phyloP scores from a whole-genome alignment of 2,888 invertebrate species.

The Germaria angustata region DNA sequence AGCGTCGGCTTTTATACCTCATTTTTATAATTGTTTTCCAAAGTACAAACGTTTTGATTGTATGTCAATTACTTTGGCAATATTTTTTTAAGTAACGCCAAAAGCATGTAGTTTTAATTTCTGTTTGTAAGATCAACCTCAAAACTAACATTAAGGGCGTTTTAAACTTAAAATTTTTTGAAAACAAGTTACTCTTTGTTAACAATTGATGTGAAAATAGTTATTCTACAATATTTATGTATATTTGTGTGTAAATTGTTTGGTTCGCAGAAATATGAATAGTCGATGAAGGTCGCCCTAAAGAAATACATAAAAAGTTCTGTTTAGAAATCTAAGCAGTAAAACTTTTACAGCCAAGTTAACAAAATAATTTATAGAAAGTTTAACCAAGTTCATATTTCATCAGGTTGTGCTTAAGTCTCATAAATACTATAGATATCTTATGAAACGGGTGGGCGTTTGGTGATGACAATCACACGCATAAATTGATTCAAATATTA shows the following conservation, averaged over 20 bases:
- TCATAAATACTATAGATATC: too few relatives aligned
- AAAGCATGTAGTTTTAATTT: slow-evolving; percentile 49
- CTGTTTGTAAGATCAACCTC: slow-evolving; percentile 27
- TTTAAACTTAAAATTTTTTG: slow-evolving; percentile 21
- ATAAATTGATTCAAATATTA: too few relatives aligned
- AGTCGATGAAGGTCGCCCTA: background rate
- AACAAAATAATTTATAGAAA: too few relatives aligned
- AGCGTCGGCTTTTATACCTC: background rate
- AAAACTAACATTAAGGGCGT: slow-evolving; percentile 60
- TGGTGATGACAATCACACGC: too few relatives aligned
- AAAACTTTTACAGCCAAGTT: too few relatives aligned
- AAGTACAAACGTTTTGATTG: slow-evolving; percentile 59
- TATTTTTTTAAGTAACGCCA: slow-evolving; percentile 47
- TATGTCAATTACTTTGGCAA: slow-evolving; percentile 44
- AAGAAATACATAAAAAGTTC: too few relatives aligned
- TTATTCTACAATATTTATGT: slow-evolving; percentile 41
- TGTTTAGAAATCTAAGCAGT: background rate
- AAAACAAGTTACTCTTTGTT: slow-evolving; percentile 59
- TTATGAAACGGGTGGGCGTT: too few relatives aligned
- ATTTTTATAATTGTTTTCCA: background rate
- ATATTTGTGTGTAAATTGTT: slow-evolving; percentile 51
- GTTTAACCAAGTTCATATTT: too few relatives aligned
- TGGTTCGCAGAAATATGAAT: slow-evolving; percentile 9
- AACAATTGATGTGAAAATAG: slow-evolving; percentile 63
- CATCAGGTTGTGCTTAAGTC: too few relatives aligned